phyloP scores from a whole-genome alignment of 2,113 vertebrate species.

The Oryzias celebensis region DNA sequence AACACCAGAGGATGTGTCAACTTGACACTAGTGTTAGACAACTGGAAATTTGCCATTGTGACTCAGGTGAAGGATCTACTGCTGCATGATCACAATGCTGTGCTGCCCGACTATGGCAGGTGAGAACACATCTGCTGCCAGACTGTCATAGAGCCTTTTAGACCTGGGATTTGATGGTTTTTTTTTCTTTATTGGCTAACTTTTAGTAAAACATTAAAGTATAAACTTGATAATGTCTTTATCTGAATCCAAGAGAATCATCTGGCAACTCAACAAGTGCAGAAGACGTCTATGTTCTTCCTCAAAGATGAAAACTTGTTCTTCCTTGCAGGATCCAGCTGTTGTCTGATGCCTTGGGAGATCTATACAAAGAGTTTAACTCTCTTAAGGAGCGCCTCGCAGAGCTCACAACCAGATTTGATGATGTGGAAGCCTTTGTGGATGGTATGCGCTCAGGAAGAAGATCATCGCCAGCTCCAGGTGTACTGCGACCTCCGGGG shows the following conservation, averaged over 20 bases:
- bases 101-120: conserved; percentile 86
- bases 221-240: no score
- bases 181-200: no score
- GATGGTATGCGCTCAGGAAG: conserved; percentile 70
- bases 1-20: conserved; percentile 78
- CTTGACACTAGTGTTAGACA: conserved; percentile 85
- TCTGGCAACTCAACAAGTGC: no score
- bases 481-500: conserved; percentile 20
- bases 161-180: not conserved
- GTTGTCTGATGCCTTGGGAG: conserved; percentile 80
- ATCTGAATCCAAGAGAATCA: no score
- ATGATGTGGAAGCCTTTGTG: conserved; percentile 77
- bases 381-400: conserved; percentile 79
- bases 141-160: no score
- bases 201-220: no score
- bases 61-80: conserved; percentile 85
- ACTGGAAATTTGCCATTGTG: conserved; percentile 89
- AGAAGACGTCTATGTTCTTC: not conserved
- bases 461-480: conserved; percentile 15
- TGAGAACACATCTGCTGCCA: conserved; percentile 40
- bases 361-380: conserved; percentile 84
- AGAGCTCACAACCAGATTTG: conserved; percentile 77
- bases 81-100: conserved; percentile 82
- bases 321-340: conserved; percentile 76
- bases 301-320: not conserved